phyloP scores from a whole-genome alignment of 2,113 vertebrate species.

The Phaethornis superciliosus region DNA sequence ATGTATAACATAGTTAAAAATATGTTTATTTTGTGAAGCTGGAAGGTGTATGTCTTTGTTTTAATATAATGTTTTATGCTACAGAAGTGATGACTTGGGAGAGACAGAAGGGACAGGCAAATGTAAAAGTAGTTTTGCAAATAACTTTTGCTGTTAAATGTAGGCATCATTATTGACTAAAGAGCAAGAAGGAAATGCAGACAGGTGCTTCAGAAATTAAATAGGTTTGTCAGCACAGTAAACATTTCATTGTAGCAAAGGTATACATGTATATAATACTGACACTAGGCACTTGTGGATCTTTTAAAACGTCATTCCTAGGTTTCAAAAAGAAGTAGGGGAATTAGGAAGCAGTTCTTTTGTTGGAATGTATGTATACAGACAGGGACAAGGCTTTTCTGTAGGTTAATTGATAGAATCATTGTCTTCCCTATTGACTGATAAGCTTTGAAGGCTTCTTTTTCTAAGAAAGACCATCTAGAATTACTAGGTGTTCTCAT shows the following conservation, averaged over 20 bases:
- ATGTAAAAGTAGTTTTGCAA: not conserved
- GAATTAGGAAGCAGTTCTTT: not conserved
- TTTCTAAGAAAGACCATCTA: not conserved
- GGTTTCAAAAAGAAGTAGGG: not conserved
- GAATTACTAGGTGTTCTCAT: not conserved
- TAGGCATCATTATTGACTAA: not conserved
- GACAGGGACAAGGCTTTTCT: not conserved
- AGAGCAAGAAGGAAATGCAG: not conserved
- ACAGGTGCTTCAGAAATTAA: not conserved
- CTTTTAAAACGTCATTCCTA: not conserved
- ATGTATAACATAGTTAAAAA: not conserved
- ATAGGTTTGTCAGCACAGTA: not conserved
- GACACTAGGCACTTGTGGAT: not conserved
- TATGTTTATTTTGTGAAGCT: not conserved
- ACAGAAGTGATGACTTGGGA: not conserved
- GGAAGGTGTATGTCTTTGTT: not conserved
- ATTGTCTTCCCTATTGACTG: not conserved
- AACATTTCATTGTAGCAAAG: not conserved
- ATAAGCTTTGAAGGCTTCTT: not conserved
- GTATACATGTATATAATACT: not conserved
- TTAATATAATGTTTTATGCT: not conserved
- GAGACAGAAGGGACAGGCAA: not conserved
- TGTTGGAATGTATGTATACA: not conserved
- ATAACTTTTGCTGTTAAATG: not conserved
- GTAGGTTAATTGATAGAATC: not conserved